Percentiles rank a stretch among this genome's conserved stretches.
phyloP scores from a whole-genome alignment of 2,888 invertebrate genomes.

The Athalia circularis region DNA sequence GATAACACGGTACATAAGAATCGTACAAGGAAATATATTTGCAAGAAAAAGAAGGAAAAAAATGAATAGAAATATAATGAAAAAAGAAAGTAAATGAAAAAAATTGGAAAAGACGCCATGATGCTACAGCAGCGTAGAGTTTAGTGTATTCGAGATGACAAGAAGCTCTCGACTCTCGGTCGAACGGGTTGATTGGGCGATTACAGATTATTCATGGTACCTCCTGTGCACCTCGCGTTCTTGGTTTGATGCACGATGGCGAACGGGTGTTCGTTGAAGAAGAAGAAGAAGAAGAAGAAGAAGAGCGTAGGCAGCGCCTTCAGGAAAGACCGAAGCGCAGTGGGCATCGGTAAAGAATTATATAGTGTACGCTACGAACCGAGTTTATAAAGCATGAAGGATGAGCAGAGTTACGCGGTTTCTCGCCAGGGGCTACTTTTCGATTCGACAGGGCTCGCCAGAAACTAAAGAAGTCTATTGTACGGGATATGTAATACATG shows the following conservation, averaged over 20 bases:
- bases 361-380: not conserved
- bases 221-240: constrained; percentile 51
- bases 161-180: constrained; percentile 53
- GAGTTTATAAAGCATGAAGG: constrained; percentile 43
- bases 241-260: constrained; percentile 3
- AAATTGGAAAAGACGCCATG: constrained; percentile 5
- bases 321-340: not conserved
- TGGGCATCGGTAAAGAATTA: not conserved
- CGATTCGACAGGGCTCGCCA: constrained; percentile 42
- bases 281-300: not conserved
- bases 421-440: constrained; percentile 29
- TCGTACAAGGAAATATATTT: no score
- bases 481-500: no score
- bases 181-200: constrained; percentile 65
- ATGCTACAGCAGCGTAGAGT: not conserved
- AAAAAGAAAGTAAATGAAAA: constrained; percentile 57
- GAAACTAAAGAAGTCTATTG: constrained; percentile 26
- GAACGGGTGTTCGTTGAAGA: constrained; percentile 34
- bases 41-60: no score
- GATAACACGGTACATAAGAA: no score
- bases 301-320: constrained; percentile 20
- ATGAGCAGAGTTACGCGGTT: constrained; percentile 43
- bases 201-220: constrained; percentile 67
- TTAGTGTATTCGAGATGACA: not conserved
- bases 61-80: constrained; percentile 51